Evolutionary conservation across 2,113 vertebrate species (phyloP).

Genomic region (Pheucticus melanocephalus): DNA sequence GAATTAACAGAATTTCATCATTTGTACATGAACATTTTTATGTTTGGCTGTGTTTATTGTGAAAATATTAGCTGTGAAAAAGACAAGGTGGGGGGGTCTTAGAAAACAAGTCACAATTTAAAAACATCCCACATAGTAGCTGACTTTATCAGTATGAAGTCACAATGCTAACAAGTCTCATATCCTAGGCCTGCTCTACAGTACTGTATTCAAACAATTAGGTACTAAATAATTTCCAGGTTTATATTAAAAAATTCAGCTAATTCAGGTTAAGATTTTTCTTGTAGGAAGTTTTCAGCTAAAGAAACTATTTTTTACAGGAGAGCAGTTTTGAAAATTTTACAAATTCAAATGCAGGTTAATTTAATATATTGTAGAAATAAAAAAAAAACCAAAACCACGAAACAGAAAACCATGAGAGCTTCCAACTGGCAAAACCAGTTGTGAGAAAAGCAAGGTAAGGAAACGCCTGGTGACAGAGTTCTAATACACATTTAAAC

Average conservation of each 20-base stretch:
- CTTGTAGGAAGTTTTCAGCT: neutral
- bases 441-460: neutral
- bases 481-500: neutral
- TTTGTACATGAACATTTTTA: constrained; percentile 56
- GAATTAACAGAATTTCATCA: constrained; percentile 60
- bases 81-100: neutral
- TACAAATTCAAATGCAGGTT: neutral
- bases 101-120: constrained; percentile 32
- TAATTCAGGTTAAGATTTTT: neutral
- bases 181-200: neutral
- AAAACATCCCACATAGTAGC: neutral
- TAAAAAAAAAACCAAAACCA: neutral
- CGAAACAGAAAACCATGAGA: neutral
- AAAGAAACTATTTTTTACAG: neutral
- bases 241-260: neutral
- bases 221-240: neutral
- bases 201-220: neutral
- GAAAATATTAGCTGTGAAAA: constrained; percentile 56
- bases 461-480: accelerated
- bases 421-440: neutral
- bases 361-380: neutral
- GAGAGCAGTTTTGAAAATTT: constrained; percentile 1
- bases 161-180: neutral
- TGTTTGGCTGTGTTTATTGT: constrained; percentile 49
- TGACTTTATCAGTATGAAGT: neutral